Evolutionary conservation across 2,797 vertebrate species (phyloP).

Genomic region (Acanthopagrus latus): DNA sequence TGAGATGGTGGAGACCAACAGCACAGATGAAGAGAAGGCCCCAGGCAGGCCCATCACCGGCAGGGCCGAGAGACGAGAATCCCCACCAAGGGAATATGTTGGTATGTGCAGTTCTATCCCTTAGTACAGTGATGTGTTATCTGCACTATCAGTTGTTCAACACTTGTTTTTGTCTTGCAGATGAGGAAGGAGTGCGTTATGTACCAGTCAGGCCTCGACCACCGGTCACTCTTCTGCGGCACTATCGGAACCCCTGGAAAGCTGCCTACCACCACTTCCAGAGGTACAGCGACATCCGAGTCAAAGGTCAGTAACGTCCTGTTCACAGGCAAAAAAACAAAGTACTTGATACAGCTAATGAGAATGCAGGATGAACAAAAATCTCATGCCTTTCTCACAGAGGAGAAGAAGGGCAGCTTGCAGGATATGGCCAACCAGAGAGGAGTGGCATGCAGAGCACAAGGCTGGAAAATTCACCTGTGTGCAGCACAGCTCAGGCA

Average conservation of each 20-base stretch:
- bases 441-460: conserved; percentile 95
- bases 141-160: neutral
- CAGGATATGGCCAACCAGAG: conserved; percentile 98
- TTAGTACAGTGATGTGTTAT: neutral
- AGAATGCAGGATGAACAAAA: neutral
- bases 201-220: conserved; percentile 94
- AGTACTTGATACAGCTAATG: neutral
- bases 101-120: conserved; percentile 80
- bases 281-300: conserved; percentile 95
- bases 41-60: conserved; percentile 89
- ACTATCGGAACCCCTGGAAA: conserved; percentile 99
- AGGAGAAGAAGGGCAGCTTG: conserved; percentile 96
- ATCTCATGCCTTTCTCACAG: conserved; percentile 75
- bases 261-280: conserved; percentile 99
- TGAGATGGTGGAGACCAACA: conserved; percentile 99
- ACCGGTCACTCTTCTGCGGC: conserved; percentile 94
- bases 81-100: conserved; percentile 97
- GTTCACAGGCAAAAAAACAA: neutral
- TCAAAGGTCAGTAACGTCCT: conserved; percentile 90
- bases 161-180: conserved; percentile 72
- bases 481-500: conserved; percentile 97
- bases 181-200: conserved; percentile 98
- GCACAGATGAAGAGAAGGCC: conserved; percentile 96
- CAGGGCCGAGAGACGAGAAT: conserved; percentile 93
- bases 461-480: conserved; percentile 99